Evolutionary conservation across 1,140 invertebrate species (phyloP), one percentile per base, ranked within the genome.

Genomic region (Trypoxylus dichotomus): DNA sequence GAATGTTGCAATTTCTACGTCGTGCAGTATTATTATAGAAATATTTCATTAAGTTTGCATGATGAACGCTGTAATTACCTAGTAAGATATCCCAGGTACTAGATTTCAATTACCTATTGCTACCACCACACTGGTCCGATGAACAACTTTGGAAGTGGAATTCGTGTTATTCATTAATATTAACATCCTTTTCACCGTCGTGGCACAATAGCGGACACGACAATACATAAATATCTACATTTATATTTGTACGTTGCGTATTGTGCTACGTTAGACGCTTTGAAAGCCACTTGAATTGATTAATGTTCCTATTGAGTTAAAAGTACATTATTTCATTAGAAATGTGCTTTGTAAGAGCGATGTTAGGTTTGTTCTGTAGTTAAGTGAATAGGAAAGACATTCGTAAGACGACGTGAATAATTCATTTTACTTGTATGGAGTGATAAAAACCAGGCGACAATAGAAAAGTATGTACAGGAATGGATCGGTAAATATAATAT

Each of bases 301-400:
- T 54, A 54, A 54, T 54, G 47, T 19, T 54, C 47, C 47, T n/a
- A 54, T 54, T 54, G 47, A 54, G 47, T 54, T 54, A n/a, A 54
- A 54, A 54, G 47, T n/a, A 54, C 47, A 54, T 54, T 19, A 54
- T 54, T 54, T 19, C 19, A 54, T 54, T 54, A 54, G 47, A 54
- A 54, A 19, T 19, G 47, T 54, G 15, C 47, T 54, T 54, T 54
- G 47, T 54, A 54, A 54, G 19, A 19, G 7, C 13, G 19, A 54
- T 19, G 32, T 37, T 37, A 37, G 32, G 32, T 37, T n/a, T 54
- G 19, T 54, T n/a, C 19, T 54, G 47, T 19, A 54, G 47, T 54
- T 54, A 54, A 54, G 19, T 54, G 47, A 1, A 37, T 37, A 37
- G 32, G 10, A 37, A 37, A 37, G 32, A 37, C 32, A 37, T 37